These are phyloP conservation scores for Sciaenops ocellatus DNA, from an alignment of 2,797 vertebrate species.

Conservation along the genomic window DNA sequence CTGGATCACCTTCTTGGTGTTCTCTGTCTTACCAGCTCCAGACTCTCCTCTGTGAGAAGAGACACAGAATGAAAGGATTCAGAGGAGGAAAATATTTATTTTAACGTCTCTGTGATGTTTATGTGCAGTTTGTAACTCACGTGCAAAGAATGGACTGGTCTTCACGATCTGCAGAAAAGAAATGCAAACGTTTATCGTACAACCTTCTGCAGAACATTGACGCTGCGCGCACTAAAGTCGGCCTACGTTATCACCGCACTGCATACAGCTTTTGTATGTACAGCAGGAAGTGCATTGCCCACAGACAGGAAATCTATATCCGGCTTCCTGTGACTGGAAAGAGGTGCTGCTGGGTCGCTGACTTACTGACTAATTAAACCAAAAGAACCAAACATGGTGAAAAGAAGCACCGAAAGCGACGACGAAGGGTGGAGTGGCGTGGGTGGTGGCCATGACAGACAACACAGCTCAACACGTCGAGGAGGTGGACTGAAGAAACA, in stretches of 20 bases:
- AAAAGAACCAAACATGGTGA: slow-evolving; percentile 13
- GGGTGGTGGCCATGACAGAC: slow-evolving; percentile 7
- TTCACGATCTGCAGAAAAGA: slow-evolving; percentile 87
- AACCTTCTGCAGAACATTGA: not conserved
- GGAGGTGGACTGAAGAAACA: slow-evolving; percentile 21
- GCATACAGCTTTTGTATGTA: slow-evolving; percentile 38
- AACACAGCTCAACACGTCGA: slow-evolving; percentile 4
- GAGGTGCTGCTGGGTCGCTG: slow-evolving; percentile 35
- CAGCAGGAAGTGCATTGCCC: slow-evolving; percentile 68
- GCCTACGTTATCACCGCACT: slow-evolving; percentile 43
- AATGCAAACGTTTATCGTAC: not conserved
- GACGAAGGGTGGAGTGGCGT: not conserved
- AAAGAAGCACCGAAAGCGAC: not conserved
- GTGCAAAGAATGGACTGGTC: slow-evolving; percentile 99
- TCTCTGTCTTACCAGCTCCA: slow-evolving; percentile 98
- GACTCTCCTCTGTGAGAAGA: slow-evolving; percentile 90
- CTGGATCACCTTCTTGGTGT: slow-evolving; percentile 99
- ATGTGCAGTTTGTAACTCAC: slow-evolving; percentile 86
- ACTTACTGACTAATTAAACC: slow-evolving; percentile 54
- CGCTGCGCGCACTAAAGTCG: slow-evolving; percentile 10
- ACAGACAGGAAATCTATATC: slow-evolving; percentile 82
- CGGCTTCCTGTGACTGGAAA: slow-evolving; percentile 73
- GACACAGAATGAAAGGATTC: not conserved
- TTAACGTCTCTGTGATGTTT: not conserved
- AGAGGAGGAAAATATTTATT: not conserved